Percentiles rank a stretch among this genome's conserved stretches.
These are phyloP conservation scores for Lepus europaeus DNA, from an alignment of 2,113 vertebrate genomes.

Conservation along the genomic window DNA sequence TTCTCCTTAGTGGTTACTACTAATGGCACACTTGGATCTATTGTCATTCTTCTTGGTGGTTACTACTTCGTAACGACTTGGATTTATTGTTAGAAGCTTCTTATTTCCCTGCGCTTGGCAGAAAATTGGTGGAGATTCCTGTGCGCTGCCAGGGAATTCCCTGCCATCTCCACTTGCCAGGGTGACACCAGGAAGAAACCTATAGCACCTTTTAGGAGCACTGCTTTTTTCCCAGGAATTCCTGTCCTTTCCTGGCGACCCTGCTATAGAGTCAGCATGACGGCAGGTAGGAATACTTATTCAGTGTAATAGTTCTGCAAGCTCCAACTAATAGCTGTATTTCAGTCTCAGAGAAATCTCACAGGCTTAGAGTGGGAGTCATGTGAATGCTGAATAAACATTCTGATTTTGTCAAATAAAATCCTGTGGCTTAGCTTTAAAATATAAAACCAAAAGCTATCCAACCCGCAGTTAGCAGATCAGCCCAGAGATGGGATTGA, in stretches of 20 bases:
- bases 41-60: too few relatives aligned
- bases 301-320: background rate
- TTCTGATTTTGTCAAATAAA: background rate
- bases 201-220: background rate
- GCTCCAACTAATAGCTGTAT: background rate
- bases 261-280: background rate
- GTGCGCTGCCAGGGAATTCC: background rate
- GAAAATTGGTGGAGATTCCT: conserved; percentile 42
- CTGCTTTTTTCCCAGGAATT: background rate
- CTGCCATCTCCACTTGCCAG: background rate
- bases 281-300: background rate
- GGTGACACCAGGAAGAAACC: background rate
- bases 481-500: background rate
- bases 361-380: background rate
- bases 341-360: background rate
- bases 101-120: background rate
- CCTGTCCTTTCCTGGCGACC: background rate
- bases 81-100: background rate
- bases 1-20: too few relatives aligned
- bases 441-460: background rate
- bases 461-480: background rate
- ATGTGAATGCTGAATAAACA: background rate
- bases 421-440: background rate
- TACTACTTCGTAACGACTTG: background rate
- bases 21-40: too few relatives aligned